Percentiles rank a stretch among this genome's conserved stretches.
phyloP scores from a whole-genome alignment of 2,113 vertebrate species.

The Etia nguti region DNA sequence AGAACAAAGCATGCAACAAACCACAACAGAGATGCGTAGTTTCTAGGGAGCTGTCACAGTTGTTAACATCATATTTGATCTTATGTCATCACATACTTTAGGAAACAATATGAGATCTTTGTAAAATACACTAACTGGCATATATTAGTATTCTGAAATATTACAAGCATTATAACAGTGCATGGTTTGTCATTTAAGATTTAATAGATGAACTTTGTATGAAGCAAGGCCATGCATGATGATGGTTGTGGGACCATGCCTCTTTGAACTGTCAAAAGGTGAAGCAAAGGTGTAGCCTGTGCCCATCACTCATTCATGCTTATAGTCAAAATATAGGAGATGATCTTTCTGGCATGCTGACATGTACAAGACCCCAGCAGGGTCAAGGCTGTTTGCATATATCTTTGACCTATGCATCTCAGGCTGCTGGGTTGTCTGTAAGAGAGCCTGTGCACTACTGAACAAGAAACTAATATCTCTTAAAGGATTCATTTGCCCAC shows the following conservation, averaged over 20 bases:
- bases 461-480: neutral
- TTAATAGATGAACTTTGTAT: neutral
- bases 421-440: neutral
- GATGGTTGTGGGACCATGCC: neutral
- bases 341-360: neutral
- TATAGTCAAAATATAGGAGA: neutral
- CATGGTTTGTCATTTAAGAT: fast-evolving
- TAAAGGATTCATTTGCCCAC: neutral
- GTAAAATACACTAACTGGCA: neutral
- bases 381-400: neutral
- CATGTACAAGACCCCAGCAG: neutral
- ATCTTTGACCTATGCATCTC: neutral
- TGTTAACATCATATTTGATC: neutral
- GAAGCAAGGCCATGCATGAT: neutral
- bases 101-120: neutral
- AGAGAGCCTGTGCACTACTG: neutral
- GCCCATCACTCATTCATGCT: neutral
- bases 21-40: neutral
- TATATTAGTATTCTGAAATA: neutral
- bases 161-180: neutral
- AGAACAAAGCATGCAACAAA: neutral
- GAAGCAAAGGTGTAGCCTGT: neutral
- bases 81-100: neutral
- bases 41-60: neutral
- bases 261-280: neutral